phyloP scores from a whole-genome alignment of 2,888 invertebrate genomes.

The Galeruca laticollis region DNA sequence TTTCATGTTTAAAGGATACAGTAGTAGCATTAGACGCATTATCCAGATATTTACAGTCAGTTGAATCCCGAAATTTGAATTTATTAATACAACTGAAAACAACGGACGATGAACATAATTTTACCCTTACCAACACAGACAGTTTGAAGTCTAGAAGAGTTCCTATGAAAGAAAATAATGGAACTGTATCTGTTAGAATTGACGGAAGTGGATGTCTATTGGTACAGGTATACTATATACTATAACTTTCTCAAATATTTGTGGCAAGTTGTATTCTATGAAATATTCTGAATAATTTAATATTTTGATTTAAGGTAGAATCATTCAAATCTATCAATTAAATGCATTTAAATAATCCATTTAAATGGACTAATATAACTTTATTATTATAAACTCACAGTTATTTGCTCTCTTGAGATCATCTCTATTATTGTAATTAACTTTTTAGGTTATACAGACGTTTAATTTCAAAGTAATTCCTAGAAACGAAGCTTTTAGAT shows the following conservation, averaged over 20 bases:
- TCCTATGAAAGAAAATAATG: slow-evolving; percentile 65
- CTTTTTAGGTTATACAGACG: slow-evolving; percentile 66
- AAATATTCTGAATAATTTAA: no score
- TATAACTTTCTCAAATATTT: not conserved
- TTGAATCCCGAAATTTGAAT: slow-evolving; percentile 65
- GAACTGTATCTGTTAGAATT: slow-evolving; percentile 63
- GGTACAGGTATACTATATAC: slow-evolving; percentile 66
- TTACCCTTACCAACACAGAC: slow-evolving; percentile 67
- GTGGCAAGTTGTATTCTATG: no score
- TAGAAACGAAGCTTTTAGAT: slow-evolving; percentile 69
- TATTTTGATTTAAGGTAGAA: no score
- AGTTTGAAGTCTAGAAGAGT: slow-evolving; percentile 68
- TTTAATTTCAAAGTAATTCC: slow-evolving; percentile 69
- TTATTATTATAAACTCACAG: no score
- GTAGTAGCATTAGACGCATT: slow-evolving; percentile 73
- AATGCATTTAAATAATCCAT: no score
- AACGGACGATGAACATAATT: slow-evolving; percentile 63
- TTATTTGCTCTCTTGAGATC: no score
- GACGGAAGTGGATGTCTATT: slow-evolving; percentile 71
- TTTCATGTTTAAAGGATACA: slow-evolving; percentile 67
- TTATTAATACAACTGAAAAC: slow-evolving; percentile 67
- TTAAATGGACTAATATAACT: no score
- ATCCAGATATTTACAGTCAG: slow-evolving; percentile 69
- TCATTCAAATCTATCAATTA: no score
- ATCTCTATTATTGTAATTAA: not conserved